Percentiles rank a stretch among this genome's conserved stretches.
Conservation (phyloP, 1,140 invertebrate species). For the Plutomurus gul region DNA sequence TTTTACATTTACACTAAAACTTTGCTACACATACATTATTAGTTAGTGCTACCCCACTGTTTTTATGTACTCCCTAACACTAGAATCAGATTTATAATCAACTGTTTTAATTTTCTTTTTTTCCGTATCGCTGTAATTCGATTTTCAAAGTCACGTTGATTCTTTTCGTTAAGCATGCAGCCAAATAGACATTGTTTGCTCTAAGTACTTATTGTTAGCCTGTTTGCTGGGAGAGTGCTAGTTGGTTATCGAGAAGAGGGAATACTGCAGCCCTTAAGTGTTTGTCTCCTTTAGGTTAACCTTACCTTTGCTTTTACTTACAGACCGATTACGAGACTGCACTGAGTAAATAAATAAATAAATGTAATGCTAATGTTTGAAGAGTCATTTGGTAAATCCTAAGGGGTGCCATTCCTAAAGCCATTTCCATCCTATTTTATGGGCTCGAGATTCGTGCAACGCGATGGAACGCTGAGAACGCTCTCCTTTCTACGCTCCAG, state of each 20-base stretch:
- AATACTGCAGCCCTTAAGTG: no score
- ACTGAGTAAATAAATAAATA: conserved; percentile 34
- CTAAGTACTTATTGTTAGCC: no score
- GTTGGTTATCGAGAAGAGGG: no score
- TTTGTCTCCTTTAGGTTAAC: background rate
- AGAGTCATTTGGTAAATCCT: conserved; percentile 28
- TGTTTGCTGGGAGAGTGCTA: no score
- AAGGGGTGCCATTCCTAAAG: conserved; percentile 3
- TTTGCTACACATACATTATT: background rate
- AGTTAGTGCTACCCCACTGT: no score
- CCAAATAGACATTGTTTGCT: no score
- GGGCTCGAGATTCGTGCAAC: background rate
- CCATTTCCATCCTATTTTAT: conserved; percentile 13
- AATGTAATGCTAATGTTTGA: conserved; percentile 17
- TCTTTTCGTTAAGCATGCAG: no score
- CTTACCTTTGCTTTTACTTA: background rate
- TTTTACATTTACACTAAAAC: background rate
- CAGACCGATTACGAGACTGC: background rate
- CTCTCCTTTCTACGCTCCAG: background rate
- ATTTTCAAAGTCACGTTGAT: no score
- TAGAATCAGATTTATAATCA: no score
- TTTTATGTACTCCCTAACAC: no score
- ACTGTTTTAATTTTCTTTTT: no score
- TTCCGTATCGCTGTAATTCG: no score
- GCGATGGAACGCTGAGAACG: background rate